Base-by-base conservation (phyloP, 1,140 invertebrate genomes). In the Steinernema feltiae region DNA sequence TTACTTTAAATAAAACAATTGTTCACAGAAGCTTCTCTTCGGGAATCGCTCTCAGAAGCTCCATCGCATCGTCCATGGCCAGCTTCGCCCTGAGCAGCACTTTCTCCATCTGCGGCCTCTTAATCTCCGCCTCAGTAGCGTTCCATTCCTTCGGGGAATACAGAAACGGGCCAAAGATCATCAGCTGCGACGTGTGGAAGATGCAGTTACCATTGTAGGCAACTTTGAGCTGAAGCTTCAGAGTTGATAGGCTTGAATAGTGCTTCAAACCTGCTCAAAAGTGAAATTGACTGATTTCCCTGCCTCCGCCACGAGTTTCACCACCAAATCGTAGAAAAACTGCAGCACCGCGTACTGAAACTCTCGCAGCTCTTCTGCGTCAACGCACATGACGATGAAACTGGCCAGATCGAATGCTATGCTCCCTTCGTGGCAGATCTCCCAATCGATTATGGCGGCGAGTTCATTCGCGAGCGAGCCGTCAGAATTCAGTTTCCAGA, bases 381-480 rank as follows among this genome's bases (percentile, higher is more conserved):
- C 53, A 27, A 21, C 53, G 53, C 53, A 63, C 3, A 63, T 63
- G 24, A 27, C 24, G 7, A 63, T 63, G 24, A 63, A 63, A 3
- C 53, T 7, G 12, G 53, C 53, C 15, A 63, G 15, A 63, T 63
- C 53, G 24, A 3, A n/a, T 3, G 53, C 24, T 21, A 63, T 63
- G 53, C 53, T 12, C 15, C 24, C 53, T 18, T 35, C 30, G 35
- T 73, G 72, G 21, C 1, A 15, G 1, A 74, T 30, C 69, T 74
- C 71, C 73, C 73, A 74, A 35, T 74, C 73, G 53, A 74, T 71
- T 27, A 63, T 71, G n/a, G 73, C 73, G 1, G 48, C 73, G 2
- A 74, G 24, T 74, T 74, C 73, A 27, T 73, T 73, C 17, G 30
- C 1, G 30, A 73, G 1, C 17, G 72, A 73, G 1, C 72, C 72